Evolutionary conservation across 2,888 invertebrate species (phyloP).

Genomic region (Amphipyra berbera): DNA sequence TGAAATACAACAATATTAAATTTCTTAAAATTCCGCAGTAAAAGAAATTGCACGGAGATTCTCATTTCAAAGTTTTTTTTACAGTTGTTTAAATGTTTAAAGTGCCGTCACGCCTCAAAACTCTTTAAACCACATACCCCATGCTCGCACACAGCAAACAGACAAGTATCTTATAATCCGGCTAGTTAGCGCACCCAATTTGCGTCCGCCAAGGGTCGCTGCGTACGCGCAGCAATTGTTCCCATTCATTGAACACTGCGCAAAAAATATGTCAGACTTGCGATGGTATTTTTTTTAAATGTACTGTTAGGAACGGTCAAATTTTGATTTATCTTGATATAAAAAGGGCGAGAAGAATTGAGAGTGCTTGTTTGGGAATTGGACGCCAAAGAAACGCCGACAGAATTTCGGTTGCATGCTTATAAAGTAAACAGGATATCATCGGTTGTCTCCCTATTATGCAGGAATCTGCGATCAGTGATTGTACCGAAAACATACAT

Average conservation of each 20-base stretch:
- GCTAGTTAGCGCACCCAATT: conserved; percentile 70
- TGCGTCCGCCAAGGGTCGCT: conserved; percentile 78
- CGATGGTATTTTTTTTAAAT: conserved; percentile 4
- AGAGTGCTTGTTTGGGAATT: conserved; percentile 21
- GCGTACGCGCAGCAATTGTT: conserved; percentile 54
- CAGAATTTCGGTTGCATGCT: conserved; percentile 30
- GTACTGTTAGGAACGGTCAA: conserved; percentile 37
- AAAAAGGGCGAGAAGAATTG: conserved; percentile 82
- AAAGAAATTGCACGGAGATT: too few relatives aligned
- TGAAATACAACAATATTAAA: too few relatives aligned
- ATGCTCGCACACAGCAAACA: conserved; percentile 34
- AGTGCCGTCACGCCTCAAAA: conserved; percentile 19
- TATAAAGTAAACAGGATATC: conserved; percentile 11
- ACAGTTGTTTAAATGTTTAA: too few relatives aligned
- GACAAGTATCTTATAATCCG: conserved; percentile 65
- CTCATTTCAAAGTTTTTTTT: too few relatives aligned
- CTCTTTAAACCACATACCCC: conserved; percentile 43
- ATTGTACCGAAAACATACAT: too few relatives aligned
- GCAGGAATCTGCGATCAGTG: too few relatives aligned
- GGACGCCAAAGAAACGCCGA: conserved; percentile 1
- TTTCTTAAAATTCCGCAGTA: too few relatives aligned
- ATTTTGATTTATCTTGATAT: conserved; percentile 54
- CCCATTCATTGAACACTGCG: conserved; percentile 40
- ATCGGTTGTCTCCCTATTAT: not conserved
- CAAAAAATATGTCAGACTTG: conserved; percentile 62